Evolutionary conservation across 1,140 invertebrate species (phyloP).

Genomic region (Gryllus bimaculatus): DNA sequence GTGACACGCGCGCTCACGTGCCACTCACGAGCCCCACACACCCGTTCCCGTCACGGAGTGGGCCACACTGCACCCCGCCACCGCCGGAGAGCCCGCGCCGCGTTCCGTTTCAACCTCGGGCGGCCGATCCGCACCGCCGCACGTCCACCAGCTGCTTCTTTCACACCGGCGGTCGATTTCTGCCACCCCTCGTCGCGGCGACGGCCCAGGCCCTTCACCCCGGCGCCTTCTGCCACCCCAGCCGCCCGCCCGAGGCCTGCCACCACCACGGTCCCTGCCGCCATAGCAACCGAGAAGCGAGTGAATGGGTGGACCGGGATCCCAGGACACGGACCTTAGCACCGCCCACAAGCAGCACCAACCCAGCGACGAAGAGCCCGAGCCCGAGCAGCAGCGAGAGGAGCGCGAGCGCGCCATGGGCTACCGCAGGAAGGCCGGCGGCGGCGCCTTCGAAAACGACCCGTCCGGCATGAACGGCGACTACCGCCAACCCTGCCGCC

Average conservation of each 20-base stretch:
- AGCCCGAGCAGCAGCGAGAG: not conserved
- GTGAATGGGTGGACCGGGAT: conserved; percentile 2
- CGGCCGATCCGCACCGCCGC: no score
- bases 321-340: not conserved
- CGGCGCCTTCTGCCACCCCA: not conserved
- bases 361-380: not conserved
- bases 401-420: not conserved
- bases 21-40: not conserved
- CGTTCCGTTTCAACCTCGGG: no score
- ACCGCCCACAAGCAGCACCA: not conserved
- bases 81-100: no score
- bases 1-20: not conserved
- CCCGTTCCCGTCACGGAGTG: not conserved
- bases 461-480: not conserved
- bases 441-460: not conserved
- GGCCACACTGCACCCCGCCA: not conserved
- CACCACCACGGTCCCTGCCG: not conserved
- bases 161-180: not conserved
- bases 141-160: not conserved
- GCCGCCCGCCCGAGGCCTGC: not conserved
- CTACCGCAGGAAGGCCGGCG: not conserved
- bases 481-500: not conserved
- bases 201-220: not conserved
- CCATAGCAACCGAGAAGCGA: conserved; percentile 2
- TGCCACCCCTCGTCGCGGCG: not conserved